phyloP scores from a whole-genome alignment of 2,888 invertebrate species.

The Busseola fusca region DNA sequence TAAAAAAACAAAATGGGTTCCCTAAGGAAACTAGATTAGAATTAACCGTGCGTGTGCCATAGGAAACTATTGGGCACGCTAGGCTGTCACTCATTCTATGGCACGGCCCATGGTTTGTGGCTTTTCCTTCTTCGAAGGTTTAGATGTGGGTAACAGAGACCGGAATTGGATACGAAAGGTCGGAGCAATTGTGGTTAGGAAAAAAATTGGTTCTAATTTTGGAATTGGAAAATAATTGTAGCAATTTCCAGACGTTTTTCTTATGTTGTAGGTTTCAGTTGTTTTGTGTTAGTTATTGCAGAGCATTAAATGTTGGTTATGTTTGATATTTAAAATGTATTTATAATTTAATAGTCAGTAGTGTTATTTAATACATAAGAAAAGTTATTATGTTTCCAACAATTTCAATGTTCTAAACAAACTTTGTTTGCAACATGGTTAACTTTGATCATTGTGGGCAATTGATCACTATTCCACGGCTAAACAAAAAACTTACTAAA shows the following conservation, averaged over 20 bases:
- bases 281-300: too few species aligned
- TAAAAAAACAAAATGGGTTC: constrained; percentile 25
- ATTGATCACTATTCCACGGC: too few species aligned
- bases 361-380: too few species aligned
- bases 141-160: constrained; percentile 31
- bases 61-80: constrained; percentile 56
- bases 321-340: too few species aligned
- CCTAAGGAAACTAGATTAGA: constrained; percentile 49
- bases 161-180: constrained; percentile 55
- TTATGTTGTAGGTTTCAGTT: too few species aligned
- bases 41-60: constrained; percentile 53
- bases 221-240: constrained; percentile 19
- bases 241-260: constrained; percentile 6
- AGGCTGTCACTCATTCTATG: constrained; percentile 52
- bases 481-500: too few species aligned
- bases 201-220: constrained; percentile 40
- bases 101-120: constrained; percentile 44
- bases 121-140: constrained; percentile 35
- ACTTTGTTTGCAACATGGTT: too few species aligned
- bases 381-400: too few species aligned
- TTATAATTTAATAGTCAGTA: too few species aligned
- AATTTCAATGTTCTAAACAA: too few species aligned
- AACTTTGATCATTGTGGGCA: too few species aligned
- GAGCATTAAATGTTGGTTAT: too few species aligned
- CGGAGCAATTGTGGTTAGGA: constrained; percentile 46